phyloP scores from a whole-genome alignment of 2,113 vertebrate species.

The Tautogolabrus adspersus region DNA sequence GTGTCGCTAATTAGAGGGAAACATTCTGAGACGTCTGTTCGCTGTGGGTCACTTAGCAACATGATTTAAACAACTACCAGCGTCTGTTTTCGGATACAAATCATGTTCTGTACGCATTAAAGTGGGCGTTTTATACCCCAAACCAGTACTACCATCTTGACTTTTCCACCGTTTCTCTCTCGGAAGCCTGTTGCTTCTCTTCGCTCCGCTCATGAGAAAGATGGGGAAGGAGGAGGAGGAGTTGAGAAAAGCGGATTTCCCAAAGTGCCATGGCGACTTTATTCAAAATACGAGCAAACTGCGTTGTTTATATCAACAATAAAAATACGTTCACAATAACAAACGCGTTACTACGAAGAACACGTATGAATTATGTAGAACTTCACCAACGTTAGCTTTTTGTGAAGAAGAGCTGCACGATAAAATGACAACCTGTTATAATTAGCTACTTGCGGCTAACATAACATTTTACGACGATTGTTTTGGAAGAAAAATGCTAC shows the following conservation, averaged over 20 bases:
- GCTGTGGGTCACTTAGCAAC: background rate
- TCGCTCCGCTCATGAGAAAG: conserved; percentile 54
- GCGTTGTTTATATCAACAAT: background rate
- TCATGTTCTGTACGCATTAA: background rate
- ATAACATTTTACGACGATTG: background rate
- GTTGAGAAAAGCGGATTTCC: conserved; percentile 84
- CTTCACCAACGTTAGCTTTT: no score
- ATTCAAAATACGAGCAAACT: conserved; percentile 53
- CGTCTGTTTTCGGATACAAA: rapidly evolving
- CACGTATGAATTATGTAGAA: no score
- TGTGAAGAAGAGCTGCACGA: background rate
- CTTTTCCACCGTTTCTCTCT: conserved; percentile 45
- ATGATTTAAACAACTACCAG: background rate
- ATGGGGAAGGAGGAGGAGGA: conserved; percentile 64
- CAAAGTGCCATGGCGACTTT: conserved; percentile 36
- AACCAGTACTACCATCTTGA: conserved; percentile 3
- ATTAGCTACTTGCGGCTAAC: background rate
- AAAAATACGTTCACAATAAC: rapidly evolving
- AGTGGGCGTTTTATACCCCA: background rate
- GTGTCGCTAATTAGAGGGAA: conserved; percentile 43
- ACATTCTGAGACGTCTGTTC: conserved; percentile 28
- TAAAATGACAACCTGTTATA: conserved; percentile 16
- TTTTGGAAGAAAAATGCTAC: background rate
- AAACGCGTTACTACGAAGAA: background rate
- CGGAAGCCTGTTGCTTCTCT: conserved; percentile 81